Evolutionary conservation across 2,113 vertebrate species (phyloP).

Genomic region (Opisthocomus hoazin): DNA sequence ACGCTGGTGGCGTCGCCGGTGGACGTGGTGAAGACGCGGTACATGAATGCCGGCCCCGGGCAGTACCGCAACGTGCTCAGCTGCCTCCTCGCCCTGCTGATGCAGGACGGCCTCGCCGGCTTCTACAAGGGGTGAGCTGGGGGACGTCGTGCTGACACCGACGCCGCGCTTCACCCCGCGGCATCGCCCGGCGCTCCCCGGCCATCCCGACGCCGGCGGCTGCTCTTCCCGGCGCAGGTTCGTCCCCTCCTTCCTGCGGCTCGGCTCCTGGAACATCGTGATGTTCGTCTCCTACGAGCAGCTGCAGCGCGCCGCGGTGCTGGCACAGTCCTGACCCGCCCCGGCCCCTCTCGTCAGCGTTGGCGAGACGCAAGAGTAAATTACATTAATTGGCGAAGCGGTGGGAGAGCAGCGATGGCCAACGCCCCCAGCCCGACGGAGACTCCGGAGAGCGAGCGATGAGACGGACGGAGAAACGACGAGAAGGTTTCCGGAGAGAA

Average conservation of each 20-base stretch:
- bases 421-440: rapidly evolving
- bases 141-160: rapidly evolving
- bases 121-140: slow-evolving; percentile 91
- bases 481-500: background rate
- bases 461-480: rapidly evolving
- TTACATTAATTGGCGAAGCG: slow-evolving; percentile 60
- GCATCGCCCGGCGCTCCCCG: too few species aligned
- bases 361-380: slow-evolving; percentile 8
- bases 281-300: slow-evolving; percentile 97
- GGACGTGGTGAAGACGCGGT: slow-evolving; percentile 94
- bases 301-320: slow-evolving; percentile 79
- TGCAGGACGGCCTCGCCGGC: slow-evolving; percentile 80
- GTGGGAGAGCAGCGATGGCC: rapidly evolving
- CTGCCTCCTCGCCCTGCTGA: slow-evolving; percentile 84
- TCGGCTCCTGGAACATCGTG: slow-evolving; percentile 92
- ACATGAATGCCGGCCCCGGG: slow-evolving; percentile 85
- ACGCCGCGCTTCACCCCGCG: rapidly evolving
- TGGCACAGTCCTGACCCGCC: slow-evolving; percentile 35
- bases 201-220: too few species aligned
- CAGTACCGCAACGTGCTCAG: slow-evolving; percentile 80
- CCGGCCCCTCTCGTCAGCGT: background rate
- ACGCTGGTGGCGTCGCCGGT: slow-evolving; percentile 91
- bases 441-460: rapidly evolving
- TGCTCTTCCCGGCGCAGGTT: slow-evolving; percentile 68
- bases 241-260: slow-evolving; percentile 88